Evolutionary conservation across 2,797 vertebrate species (phyloP).

Genomic region (Podarcis lilfordi): DNA sequence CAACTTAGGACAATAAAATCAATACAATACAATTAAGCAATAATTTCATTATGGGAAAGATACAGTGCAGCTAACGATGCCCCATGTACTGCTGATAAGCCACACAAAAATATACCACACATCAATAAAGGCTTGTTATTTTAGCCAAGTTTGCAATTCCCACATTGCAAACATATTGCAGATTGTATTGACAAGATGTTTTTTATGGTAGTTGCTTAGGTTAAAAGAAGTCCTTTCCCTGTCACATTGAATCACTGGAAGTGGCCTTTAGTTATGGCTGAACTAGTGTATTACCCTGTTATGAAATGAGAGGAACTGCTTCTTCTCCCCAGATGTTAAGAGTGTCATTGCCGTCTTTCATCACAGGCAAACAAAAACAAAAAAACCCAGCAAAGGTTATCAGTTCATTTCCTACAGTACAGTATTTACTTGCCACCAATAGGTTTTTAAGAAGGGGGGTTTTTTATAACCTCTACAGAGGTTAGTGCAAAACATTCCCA

Average conservation of each 20-base stretch:
- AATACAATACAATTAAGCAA: slow-evolving; percentile 47
- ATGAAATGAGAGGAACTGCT: not conserved
- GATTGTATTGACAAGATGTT: slow-evolving; percentile 30
- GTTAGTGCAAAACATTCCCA: not conserved
- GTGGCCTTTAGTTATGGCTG: not conserved
- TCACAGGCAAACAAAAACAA: not conserved
- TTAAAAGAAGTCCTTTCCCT: slow-evolving; percentile 5
- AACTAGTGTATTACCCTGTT: not conserved
- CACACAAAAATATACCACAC: slow-evolving; percentile 16
- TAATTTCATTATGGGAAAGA: slow-evolving; percentile 45
- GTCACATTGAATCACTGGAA: slow-evolving; percentile 17
- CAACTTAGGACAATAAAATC: slow-evolving; percentile 42
- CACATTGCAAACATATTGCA: slow-evolving; percentile 27
- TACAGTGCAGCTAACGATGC: slow-evolving; percentile 33
- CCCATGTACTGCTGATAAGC: slow-evolving; percentile 24
- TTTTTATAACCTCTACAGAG: not conserved
- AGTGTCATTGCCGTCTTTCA: not conserved
- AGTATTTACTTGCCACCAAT: not conserved
- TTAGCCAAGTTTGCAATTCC: slow-evolving; percentile 27
- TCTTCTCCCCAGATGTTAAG: not conserved
- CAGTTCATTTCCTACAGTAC: not conserved
- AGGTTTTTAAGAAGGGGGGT: not conserved
- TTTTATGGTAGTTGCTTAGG: slow-evolving; percentile 20
- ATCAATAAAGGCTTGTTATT: slow-evolving; percentile 33
- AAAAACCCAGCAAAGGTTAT: not conserved